phyloP scores from a whole-genome alignment of 2,888 invertebrate genomes.

The Tetheella fluctuosa region DNA sequence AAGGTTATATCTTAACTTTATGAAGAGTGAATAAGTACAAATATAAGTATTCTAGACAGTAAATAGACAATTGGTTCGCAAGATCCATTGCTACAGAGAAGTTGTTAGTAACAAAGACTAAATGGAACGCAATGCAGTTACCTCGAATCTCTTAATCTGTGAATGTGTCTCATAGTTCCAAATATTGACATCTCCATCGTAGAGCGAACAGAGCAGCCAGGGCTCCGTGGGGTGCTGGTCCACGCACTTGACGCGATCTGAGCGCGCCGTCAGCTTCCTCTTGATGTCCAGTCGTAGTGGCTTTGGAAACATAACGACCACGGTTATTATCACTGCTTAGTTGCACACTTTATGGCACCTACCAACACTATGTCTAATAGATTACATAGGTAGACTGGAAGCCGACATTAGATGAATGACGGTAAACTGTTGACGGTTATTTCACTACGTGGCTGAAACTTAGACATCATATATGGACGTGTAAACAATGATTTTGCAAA shows the following conservation, averaged over 20 bases:
- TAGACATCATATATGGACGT: conserved; percentile 17
- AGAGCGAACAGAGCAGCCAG: conserved; percentile 99
- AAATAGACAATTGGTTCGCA: no score
- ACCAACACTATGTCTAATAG: no score
- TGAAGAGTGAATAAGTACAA: no score
- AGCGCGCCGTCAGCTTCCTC: conserved; percentile 97
- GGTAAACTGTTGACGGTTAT: conserved; percentile 56
- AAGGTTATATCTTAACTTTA: no score
- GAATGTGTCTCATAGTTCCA: conserved; percentile 99
- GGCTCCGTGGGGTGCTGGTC: conserved; percentile 99
- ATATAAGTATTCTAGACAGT: no score
- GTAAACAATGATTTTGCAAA: conserved; percentile 24
- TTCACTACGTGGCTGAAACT: conserved; percentile 54
- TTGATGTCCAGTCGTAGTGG: conserved; percentile 99
- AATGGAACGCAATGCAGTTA: conserved; percentile 51
- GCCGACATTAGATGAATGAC: conserved; percentile 45
- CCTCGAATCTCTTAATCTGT: conserved; percentile 93
- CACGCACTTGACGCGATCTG: conserved; percentile 98
- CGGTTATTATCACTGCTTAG: background rate
- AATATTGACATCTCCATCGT: conserved; percentile 99
- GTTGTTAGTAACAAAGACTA: no score
- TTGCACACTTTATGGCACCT: background rate
- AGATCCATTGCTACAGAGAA: no score
- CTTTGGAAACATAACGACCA: conserved; percentile 80
- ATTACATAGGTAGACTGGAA: no score